Evolutionary conservation across 2,797 vertebrate genomes (phyloP), one percentile per base, ranked within the genome.

Genomic region (Lutjanus campechanus): DNA sequence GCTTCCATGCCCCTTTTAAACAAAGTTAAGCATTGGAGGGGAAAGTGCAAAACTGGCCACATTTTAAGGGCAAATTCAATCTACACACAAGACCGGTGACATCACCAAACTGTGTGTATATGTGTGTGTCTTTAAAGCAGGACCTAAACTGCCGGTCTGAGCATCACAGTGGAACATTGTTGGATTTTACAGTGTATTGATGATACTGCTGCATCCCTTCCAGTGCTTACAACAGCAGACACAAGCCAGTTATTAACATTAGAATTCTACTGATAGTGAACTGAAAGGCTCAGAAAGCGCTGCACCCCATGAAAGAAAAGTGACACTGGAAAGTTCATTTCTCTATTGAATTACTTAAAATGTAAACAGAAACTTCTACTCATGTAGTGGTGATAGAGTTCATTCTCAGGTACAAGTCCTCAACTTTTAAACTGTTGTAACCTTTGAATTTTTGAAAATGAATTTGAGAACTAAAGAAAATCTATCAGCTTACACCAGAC

Each of bases 91-190:
- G 68, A 58, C 55, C 20, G 20, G 61, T 73, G 80, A 87, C 75
- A 56, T 72, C 53, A 54, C 60, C 58, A 22, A 55, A 72, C 72
- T 67, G 19, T 44, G 53, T 36, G 43, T 40, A 47, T 65, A 19
- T 47, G 36, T 22, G 49, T 51, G 62, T 82, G 72, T 85, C 11
- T 84, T 90, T 86, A 88, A 88, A 91, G 90, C 85, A 79, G 72
- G 82, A 90, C 84, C 88, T 85, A 65, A 75, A 84, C 70, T 36
- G 70, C 81, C 69, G 62, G 77, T 91, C 85, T 85, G 77, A 88
- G 74, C 64, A 77, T 94, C 92, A 93, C 93, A 93, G 93, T 95
- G 92, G 83, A 85, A 81, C 68, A 83, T 88, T 64, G 69, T 80
- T 85, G 64, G 66, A 72, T 79, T 81, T 89, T 85, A 88, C 89